phyloP scores from a whole-genome alignment of 2,113 vertebrate species.

The Ploceus nigricollis region DNA sequence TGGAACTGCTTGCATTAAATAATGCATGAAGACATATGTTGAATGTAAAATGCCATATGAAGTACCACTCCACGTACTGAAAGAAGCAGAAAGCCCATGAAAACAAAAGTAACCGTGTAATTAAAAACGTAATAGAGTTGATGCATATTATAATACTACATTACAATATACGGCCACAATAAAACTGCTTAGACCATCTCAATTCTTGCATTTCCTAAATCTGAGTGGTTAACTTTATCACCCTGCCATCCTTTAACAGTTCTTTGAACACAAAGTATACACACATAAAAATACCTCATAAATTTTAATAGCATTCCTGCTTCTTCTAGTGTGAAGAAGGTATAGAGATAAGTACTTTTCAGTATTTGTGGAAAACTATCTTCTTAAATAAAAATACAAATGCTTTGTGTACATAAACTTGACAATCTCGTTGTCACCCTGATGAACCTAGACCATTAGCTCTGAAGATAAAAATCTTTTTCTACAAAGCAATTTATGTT shows the following conservation, averaged over 20 bases:
- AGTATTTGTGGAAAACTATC: not conserved
- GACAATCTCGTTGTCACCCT: not conserved
- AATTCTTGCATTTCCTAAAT: not conserved
- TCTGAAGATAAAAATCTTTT: not conserved
- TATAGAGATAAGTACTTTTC: not conserved
- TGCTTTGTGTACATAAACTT: not conserved
- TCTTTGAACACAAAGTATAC: not conserved
- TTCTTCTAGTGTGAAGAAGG: not conserved
- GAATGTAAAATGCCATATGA: not conserved
- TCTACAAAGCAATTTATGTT: not conserved
- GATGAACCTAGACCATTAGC: not conserved
- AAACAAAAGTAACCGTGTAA: not conserved
- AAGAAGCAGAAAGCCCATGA: not conserved
- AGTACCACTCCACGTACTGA: not conserved
- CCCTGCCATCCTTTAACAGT: not conserved
- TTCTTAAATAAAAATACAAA: not conserved
- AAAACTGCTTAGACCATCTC: not conserved
- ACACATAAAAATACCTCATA: not conserved
- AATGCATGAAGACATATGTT: not conserved
- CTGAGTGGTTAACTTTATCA: not conserved
- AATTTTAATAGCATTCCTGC: slow-evolving; percentile 11
- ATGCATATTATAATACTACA: not conserved
- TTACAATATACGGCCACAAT: not conserved
- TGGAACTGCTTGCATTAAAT: not conserved
- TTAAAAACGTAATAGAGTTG: not conserved